These are phyloP conservation scores for Hirtodrosophila alboralis DNA, from an alignment of 2,888 invertebrate genomes.

Conservation along the genomic window DNA sequence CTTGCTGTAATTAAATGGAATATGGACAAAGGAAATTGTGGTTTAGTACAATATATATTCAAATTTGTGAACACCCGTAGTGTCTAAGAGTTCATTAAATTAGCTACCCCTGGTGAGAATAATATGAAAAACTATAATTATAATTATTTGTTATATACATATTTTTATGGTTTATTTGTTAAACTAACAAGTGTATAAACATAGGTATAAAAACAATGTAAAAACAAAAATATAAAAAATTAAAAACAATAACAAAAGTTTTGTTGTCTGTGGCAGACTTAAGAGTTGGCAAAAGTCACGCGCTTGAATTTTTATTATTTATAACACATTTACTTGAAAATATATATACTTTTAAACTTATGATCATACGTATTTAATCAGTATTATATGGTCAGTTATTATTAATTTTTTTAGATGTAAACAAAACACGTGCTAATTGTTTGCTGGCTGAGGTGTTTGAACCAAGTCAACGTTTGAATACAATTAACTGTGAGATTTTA, in stretches of 20 bases:
- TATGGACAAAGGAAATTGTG: too few species aligned
- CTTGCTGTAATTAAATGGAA: constrained; percentile 10
- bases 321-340: neutral
- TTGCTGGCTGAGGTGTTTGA: constrained; percentile 42
- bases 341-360: neutral
- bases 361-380: too few species aligned
- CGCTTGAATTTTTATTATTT: constrained; percentile 3
- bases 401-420: constrained; percentile 11
- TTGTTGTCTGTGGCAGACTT: constrained; percentile 1
- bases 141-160: too few species aligned
- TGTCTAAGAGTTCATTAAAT: too few species aligned
- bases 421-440: constrained; percentile 30
- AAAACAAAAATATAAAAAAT: neutral
- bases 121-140: too few species aligned
- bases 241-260: neutral
- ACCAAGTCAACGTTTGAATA: constrained; percentile 6
- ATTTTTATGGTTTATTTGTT: constrained; percentile 18
- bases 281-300: constrained; percentile 15
- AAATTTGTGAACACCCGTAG: too few species aligned
- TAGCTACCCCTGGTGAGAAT: too few species aligned
- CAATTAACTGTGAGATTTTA: neutral
- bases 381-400: too few species aligned
- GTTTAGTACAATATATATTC: too few species aligned
- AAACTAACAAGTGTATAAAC: constrained; percentile 15
- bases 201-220: constrained; percentile 11